Evolutionary conservation across 1,140 invertebrate species (phyloP), one percentile per base, ranked within the genome.

Genomic region (Nasonia vitripennis): DNA sequence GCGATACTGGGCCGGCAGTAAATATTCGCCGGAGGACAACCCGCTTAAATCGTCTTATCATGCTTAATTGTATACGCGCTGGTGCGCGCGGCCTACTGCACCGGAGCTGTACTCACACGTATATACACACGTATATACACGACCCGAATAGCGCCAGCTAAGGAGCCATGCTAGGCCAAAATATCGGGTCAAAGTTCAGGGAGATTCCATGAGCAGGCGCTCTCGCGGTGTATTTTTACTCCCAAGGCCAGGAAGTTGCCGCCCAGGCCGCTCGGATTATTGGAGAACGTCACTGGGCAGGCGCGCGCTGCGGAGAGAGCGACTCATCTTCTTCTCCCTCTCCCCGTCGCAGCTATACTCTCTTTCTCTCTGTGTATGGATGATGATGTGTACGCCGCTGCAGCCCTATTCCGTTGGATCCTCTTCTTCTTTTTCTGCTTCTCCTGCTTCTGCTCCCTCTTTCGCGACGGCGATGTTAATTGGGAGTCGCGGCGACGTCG

Each of bases 111-210:
- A 45, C 34, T 5, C 34, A 37, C 34, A 37, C 34, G 5, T 37
- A 37, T 6, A 37, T 6, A 37, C 34, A 37, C 34, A 37, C 34
- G 5, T 37, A 37, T 6, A 37, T 6, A 37, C 34, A 37, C 34
- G n/a, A 34, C 81, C 81, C 55, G 34, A 77, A 62, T 75, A 62
- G 6, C 14, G 48, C 48, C 14, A 17, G 17, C 55, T 62, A 62
- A 62, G 55, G 17, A 62, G 55, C 55, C 20, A 37, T 37, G 14
- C 55, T 62, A 62, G 20, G 68, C 37, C 48, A 41, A 75, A 68
- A 81, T 78, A 45, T 81, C 45, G 79, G 84, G 79, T 86, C 79
- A 86, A 86, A 78, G 84, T 77, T 86, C 84, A 86, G 84, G 84
- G 84, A 67, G 79, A 78, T 78, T 41, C 82, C 55, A 48, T 78